Base-by-base conservation (phyloP, 1,140 invertebrate species). In the Neodiprion fabricii region DNA sequence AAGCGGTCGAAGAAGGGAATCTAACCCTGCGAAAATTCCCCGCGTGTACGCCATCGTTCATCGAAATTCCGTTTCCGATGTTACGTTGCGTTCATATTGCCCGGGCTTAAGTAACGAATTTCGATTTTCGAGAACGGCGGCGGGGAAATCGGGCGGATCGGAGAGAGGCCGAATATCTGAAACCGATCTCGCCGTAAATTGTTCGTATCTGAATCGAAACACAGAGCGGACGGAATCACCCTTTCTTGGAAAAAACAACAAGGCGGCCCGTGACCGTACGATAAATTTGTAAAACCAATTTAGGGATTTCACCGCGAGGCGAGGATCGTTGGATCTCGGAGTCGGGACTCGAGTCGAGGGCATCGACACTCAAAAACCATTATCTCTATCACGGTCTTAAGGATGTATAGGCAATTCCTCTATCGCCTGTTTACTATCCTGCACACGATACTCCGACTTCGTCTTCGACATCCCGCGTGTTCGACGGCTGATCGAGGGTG, bases 281-380 rank as follows among this genome's bases (percentile, higher is more conserved):
- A 82, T 82, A 82, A 82, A 82, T 82, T 82, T 76, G 81, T 82
- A 73, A 80, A 77, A 81, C 68, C 80, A 81, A 82, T 81, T 82
- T 80, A 76, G 79, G 17, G 77, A 61, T 61, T n/a, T 12, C 48
- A n/a, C 72, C 14, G 23, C 48, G 47, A 67, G 48, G 17, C n/a
- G n/a, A 61, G 28, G 28, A 40, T 40, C 28, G 28, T 40, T 40
- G 28, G 28, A 40, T 40, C 28, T 40, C 1, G 28, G 5, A 40
- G 28, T 40, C 28, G 53, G 53, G 53, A 61, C 48, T 48, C 10
- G 12, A 14, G 69, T 21, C 53, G 23, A 49, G 14, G 23, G n/a
- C 73, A 74, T 40, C 17, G 17, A 79, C 79, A 79, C n/a, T 71
- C 47, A 71, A 71, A 48, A 48, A 71, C 70, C 70, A 40, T 71